phyloP scores from a whole-genome alignment of 2,888 invertebrate genomes.

The Ellobium chinense region DNA sequence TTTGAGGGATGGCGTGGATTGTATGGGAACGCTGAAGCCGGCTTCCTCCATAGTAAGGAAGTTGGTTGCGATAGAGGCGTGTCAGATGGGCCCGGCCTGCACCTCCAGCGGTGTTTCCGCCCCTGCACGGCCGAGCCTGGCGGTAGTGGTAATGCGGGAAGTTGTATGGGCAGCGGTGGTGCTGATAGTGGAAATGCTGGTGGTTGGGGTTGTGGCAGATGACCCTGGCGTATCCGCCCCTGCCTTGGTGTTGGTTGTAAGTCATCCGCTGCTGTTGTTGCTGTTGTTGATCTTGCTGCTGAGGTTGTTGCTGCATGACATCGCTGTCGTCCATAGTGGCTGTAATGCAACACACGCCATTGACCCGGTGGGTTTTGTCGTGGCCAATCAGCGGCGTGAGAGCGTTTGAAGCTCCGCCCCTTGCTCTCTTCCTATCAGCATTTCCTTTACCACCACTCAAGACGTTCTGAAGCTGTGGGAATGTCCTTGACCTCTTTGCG shows the following conservation, averaged over 20 bases:
- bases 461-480: constrained; percentile 14
- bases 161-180: neutral
- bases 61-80: neutral
- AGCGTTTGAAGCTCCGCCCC: neutral
- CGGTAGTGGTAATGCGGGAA: neutral
- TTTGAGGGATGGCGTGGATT: constrained; percentile 35
- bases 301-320: neutral
- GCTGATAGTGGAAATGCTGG: constrained; percentile 5
- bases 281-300: neutral
- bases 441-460: neutral
- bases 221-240: neutral
- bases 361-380: neutral
- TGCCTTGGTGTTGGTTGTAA: neutral
- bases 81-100: neutral
- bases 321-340: neutral
- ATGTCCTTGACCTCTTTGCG: constrained; percentile 6
- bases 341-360: neutral
- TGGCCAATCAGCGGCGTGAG: neutral
- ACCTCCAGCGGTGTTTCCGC: neutral
- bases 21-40: constrained; percentile 27
- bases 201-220: constrained; percentile 24
- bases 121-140: neutral
- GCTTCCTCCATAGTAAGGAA: neutral
- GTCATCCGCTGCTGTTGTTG: neutral
- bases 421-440: neutral